A percentile compares a stretch with the other conserved stretches of the same genome.
Conservation (phyloP, 1,140 invertebrate genomes). For the Leptonema lineaticorne region DNA sequence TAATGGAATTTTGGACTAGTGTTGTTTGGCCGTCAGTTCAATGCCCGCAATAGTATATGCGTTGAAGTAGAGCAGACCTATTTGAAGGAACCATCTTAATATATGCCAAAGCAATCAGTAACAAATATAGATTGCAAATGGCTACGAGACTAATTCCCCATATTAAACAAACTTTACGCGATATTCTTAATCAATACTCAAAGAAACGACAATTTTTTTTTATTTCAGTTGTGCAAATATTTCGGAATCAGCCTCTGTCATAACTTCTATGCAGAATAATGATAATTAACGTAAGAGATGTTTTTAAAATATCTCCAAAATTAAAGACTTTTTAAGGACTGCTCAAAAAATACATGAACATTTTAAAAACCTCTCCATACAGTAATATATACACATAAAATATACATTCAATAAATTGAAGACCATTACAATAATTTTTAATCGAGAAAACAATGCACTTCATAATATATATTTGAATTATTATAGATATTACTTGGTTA, state of each 20-base stretch:
- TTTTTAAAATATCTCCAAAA: neutral
- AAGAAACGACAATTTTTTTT: too few relatives aligned
- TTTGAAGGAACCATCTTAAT: neutral
- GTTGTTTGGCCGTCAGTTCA: neutral
- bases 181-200: too few relatives aligned
- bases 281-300: neutral
- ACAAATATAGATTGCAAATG: neutral
- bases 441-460: too few relatives aligned
- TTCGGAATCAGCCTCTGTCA: neutral
- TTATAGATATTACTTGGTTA: too few relatives aligned
- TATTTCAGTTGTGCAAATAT: too few relatives aligned
- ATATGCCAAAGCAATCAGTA: neutral
- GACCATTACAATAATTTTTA: too few relatives aligned
- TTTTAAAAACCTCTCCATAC: neutral
- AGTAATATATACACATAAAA: neutral
- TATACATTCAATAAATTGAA: conserved; percentile 17
- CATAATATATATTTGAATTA: too few relatives aligned
- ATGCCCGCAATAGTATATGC: conserved; percentile 1
- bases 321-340: neutral
- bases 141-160: neutral
- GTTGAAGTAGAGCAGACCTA: neutral
- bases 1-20: neutral
- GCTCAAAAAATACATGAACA: neutral
- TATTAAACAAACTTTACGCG: neutral
- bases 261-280: neutral